A percentile compares a stretch with the other conserved stretches of the same genome.
Evolutionary conservation across 2,797 vertebrate species (phyloP).

Genomic region (Eremophila alpestris): DNA sequence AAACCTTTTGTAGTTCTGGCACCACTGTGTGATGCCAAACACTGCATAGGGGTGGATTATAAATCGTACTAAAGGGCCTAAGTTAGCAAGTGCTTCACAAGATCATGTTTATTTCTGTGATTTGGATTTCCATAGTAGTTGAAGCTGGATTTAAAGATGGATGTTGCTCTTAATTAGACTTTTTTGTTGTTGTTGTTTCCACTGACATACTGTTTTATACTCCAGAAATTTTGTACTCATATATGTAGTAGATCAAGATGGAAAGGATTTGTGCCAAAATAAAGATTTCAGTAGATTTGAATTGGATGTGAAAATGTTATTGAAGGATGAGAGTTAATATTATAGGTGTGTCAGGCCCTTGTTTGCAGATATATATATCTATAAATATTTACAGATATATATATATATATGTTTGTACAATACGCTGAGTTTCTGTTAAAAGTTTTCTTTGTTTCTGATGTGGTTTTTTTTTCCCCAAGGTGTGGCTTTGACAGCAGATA

Average conservation of each 20-base stretch:
- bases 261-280: not conserved
- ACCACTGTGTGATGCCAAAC: not conserved
- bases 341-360: not conserved
- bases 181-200: not conserved
- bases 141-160: not conserved
- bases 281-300: not conserved
- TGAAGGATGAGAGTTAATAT: not conserved
- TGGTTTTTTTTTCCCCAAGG: slow-evolving; percentile 71
- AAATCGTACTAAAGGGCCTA: not conserved
- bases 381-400: too few species aligned
- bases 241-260: not conserved
- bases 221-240: not conserved
- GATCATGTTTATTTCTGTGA: not conserved
- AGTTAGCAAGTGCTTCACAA: not conserved
- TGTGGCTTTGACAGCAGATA: slow-evolving; percentile 92
- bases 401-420: not conserved
- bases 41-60: not conserved
- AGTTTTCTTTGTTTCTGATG: not conserved
- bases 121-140: not conserved
- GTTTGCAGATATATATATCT: not conserved
- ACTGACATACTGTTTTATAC: not conserved
- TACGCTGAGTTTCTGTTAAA: not conserved
- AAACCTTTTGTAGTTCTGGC: not conserved
- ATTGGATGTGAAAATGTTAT: not conserved
- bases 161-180: not conserved